phyloP scores from a whole-genome alignment of 2,888 invertebrate species.

The Creontiades dilutus region DNA sequence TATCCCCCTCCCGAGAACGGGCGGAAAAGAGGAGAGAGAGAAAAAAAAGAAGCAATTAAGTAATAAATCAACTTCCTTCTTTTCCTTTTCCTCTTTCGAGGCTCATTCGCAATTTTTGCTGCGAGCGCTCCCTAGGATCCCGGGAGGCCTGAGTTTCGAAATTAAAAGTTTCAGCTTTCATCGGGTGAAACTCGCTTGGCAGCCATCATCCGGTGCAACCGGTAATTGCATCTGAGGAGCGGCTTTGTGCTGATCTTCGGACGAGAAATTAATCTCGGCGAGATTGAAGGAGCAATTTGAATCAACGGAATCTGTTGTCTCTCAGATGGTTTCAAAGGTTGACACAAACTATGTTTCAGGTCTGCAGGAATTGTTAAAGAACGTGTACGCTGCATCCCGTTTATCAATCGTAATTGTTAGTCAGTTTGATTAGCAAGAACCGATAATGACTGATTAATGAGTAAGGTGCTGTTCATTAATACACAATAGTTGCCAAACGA shows the following conservation, averaged over 20 bases:
- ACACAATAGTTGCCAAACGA: too few species aligned
- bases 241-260: neutral
- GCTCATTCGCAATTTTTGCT: constrained; percentile 33
- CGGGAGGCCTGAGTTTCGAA: neutral
- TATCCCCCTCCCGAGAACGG: constrained; percentile 1
- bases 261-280: constrained; percentile 15
- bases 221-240: constrained; percentile 17
- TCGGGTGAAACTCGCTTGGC: neutral
- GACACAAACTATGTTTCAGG: neutral
- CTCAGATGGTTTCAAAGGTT: neutral
- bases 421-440: too few species aligned
- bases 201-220: constrained; percentile 2
- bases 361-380: too few species aligned
- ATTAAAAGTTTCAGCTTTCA: constrained; percentile 23
- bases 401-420: too few species aligned
- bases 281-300: neutral
- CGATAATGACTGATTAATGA: too few species aligned
- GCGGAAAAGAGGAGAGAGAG: neutral
- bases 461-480: too few species aligned
- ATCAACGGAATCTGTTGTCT: neutral
- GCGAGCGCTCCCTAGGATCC: neutral
- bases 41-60: constrained; percentile 50
- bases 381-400: too few species aligned
- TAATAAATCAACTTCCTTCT: constrained; percentile 49
- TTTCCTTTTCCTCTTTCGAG: constrained; percentile 34